A percentile compares a stretch with the other conserved stretches of the same genome.
phyloP scores from a whole-genome alignment of 2,113 vertebrate species.

The Microtus ochrogaster region DNA sequence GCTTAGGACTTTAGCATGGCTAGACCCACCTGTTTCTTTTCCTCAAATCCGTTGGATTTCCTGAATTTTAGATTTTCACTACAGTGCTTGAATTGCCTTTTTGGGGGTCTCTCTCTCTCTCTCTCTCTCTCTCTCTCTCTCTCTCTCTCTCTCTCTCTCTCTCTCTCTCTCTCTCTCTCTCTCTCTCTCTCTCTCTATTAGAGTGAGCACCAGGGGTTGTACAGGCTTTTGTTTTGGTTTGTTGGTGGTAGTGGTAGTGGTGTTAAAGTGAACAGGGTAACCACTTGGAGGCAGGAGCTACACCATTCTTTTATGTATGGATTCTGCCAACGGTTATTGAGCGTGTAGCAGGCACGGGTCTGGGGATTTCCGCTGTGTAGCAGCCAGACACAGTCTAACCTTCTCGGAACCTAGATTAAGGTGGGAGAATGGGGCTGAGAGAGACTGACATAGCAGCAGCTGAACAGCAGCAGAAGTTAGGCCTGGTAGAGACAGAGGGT shows the following conservation, averaged over 20 bases:
- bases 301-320: not conserved
- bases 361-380: not conserved
- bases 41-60: not conserved
- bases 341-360: not conserved
- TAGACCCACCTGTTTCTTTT: not conserved
- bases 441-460: not conserved
- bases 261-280: not conserved
- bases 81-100: not conserved
- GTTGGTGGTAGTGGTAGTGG: not conserved
- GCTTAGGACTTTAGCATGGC: not conserved
- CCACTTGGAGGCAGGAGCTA: not conserved
- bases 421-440: not conserved
- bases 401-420: not conserved
- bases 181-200: too few species aligned
- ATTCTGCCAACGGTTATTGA: not conserved
- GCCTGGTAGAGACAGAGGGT: not conserved
- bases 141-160: too few species aligned
- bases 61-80: not conserved
- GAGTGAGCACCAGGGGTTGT: not conserved
- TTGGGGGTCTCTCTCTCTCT: too few species aligned
- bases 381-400: not conserved
- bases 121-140: too few species aligned
- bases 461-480: not conserved
- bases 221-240: not conserved
- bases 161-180: too few species aligned